These are phyloP conservation scores for Amphiprion ocellaris DNA, from an alignment of 2,113 vertebrate genomes.

Conservation along the genomic window DNA sequence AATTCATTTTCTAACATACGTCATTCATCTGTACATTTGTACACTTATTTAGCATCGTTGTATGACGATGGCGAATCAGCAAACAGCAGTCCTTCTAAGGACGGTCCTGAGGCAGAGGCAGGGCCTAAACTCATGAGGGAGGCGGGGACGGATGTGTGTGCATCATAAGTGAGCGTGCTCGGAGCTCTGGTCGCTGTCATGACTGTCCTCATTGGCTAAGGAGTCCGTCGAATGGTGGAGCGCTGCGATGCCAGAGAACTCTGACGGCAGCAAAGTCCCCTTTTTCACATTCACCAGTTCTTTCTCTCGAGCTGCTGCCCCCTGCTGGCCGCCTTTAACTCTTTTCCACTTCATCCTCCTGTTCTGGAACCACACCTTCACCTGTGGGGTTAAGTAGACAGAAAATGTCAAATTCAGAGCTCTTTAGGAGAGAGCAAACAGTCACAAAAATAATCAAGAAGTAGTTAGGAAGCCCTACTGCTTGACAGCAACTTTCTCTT, in stretches of 20 bases:
- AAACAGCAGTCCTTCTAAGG: conserved; percentile 67
- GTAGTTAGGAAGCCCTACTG: background rate
- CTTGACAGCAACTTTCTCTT: conserved; percentile 17
- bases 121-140: conserved; percentile 74
- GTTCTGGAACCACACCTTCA: conserved; percentile 99
- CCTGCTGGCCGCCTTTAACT: conserved; percentile 98
- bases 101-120: conserved; percentile 89
- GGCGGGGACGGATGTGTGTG: conserved; percentile 61
- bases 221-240: conserved; percentile 94
- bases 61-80: conserved; percentile 69
- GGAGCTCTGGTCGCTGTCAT: conserved; percentile 97
- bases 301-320: conserved; percentile 94
- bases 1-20: conserved; percentile 39
- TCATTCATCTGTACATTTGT: conserved; percentile 66
- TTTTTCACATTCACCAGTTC: conserved; percentile 99
- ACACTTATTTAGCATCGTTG: conserved; percentile 77
- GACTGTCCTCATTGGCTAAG: conserved; percentile 95
- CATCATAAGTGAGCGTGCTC: conserved; percentile 97
- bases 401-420: conserved; percentile 1
- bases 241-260: conserved; percentile 93
- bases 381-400: conserved; percentile 80
- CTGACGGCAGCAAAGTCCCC: conserved; percentile 93
- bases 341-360: conserved; percentile 99
- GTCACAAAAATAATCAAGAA: background rate
- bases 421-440: background rate